Evolutionary conservation across 2,888 invertebrate species (phyloP), one percentile per base, ranked within the genome.

Genomic region (Drosophila histrio): DNA sequence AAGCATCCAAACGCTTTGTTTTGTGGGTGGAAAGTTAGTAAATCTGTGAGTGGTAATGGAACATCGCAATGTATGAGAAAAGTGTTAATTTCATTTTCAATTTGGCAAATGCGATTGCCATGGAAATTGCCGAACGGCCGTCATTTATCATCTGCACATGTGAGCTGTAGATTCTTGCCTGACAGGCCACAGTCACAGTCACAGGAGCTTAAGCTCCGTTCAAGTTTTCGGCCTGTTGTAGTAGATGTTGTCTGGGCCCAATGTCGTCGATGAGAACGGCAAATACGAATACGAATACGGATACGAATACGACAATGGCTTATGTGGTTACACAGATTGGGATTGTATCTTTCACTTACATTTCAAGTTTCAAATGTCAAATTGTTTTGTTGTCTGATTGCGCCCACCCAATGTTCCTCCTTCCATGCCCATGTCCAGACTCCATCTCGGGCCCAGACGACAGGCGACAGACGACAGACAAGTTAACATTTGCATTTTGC

Each of bases 301-400:
- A n/a, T n/a, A n/a, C n/a, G n/a, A n/a, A 66, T 72, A 50, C 41
- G 57, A 47, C 47, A 57, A 28, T 53, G 59, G 66, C 68, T 59
- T 72, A 80, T 80, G 67, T 77, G 77, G 75, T 65, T 77, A 85
- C 79, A 79, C 79, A 76, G 74, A 87, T 88, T 86, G 86, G 81
- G 84, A 88, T 88, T 90, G 88, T 90, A 88, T 90, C 87, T 87
- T 88, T 89, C 88, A 90, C 86, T 89, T 90, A 89, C 90, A 89
- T 90, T 89, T 89, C 84, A 86, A 83, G 86, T 87, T 86, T 83
- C 88, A 89, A 88, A 84, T 89, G 86, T 87, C 90, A 83, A 78
- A 71, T 80, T 81, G 75, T 62, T 69, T 71, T 70, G 64, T 69
- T 47, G 57, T 63, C 67, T 72, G 60, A 49, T 44, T 60, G 58